phyloP scores from a whole-genome alignment of 2,888 invertebrate genomes.

The Pyrochroa serraticornis region DNA sequence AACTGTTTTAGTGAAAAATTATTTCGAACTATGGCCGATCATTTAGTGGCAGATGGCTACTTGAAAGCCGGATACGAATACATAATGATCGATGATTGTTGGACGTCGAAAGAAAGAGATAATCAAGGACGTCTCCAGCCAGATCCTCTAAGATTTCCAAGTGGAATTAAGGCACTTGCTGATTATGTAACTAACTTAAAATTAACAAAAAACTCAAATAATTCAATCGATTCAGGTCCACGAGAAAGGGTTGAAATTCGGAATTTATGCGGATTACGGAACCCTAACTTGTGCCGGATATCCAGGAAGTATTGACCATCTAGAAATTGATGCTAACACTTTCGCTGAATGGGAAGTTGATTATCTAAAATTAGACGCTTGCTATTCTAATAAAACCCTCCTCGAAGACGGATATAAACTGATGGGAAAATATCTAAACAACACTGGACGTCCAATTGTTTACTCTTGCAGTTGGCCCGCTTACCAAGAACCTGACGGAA shows the following conservation, averaged over 20 bases:
- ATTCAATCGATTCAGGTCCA: slow-evolving; percentile 65
- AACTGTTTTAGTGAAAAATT: slow-evolving; percentile 60
- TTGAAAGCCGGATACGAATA: slow-evolving; percentile 66
- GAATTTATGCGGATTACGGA: slow-evolving; percentile 83
- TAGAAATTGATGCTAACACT: slow-evolving; percentile 72
- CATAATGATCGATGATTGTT: slow-evolving; percentile 67
- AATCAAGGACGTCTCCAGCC: slow-evolving; percentile 59
- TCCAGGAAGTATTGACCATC: slow-evolving; percentile 73
- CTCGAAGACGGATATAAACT: slow-evolving; percentile 66
- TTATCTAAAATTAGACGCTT: slow-evolving; percentile 83
- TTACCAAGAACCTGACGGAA: slow-evolving; percentile 68
- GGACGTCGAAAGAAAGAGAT: slow-evolving; percentile 60
- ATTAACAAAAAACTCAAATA: not conserved
- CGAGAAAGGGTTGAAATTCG: slow-evolving; percentile 74
- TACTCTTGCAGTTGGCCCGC: slow-evolving; percentile 88
- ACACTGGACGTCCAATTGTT: slow-evolving; percentile 76
- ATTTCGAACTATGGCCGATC: slow-evolving; percentile 63
- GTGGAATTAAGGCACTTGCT: slow-evolving; percentile 65
- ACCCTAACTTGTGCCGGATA: slow-evolving; percentile 78
- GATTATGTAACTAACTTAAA: slow-evolving; percentile 64
- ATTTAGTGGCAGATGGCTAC: slow-evolving; percentile 65
- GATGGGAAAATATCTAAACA: slow-evolving; percentile 73
- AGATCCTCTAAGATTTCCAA: slow-evolving; percentile 65
- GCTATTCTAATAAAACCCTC: slow-evolving; percentile 60
- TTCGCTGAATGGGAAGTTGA: slow-evolving; percentile 83